phyloP scores from a whole-genome alignment of 2,113 vertebrate species.

The Sprattus sprattus region DNA sequence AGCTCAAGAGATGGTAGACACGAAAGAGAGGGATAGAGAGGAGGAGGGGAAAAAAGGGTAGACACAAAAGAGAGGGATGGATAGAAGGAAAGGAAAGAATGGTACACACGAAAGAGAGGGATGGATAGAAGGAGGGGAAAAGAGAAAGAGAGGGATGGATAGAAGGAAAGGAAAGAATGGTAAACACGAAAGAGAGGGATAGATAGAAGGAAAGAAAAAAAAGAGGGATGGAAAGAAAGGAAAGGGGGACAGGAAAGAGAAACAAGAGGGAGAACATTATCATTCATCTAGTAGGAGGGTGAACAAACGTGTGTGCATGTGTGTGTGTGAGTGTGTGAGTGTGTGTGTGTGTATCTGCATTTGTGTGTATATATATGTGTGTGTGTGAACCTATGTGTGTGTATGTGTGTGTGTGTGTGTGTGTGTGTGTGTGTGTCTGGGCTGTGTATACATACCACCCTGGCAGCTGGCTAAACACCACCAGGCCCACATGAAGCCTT shows the following conservation, averaged over 20 bases:
- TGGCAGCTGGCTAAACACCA: conserved; percentile 53
- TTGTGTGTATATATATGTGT: neutral
- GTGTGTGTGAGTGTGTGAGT: neutral
- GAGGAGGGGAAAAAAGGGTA: too few relatives aligned
- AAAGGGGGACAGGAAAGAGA: neutral
- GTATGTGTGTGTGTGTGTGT: neutral
- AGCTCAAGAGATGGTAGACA: neutral
- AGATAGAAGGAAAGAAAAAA: too few relatives aligned
- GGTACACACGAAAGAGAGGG: too few relatives aligned
- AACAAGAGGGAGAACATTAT: neutral
- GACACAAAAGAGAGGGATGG: too few relatives aligned
- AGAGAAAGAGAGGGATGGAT: neutral
- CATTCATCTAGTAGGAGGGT: neutral
- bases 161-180: too few relatives aligned
- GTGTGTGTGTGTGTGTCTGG: conserved; percentile 10
- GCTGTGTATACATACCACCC: conserved; percentile 61
- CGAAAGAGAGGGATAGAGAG: neutral
- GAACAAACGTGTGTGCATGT: neutral
- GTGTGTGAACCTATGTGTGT: neutral
- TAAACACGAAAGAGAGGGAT: too few relatives aligned
- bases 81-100: too few relatives aligned
- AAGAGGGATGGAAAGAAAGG: too few relatives aligned
- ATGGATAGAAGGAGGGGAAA: too few relatives aligned
- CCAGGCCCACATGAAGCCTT: conserved; percentile 44
- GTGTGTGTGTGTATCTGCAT: neutral